Evolutionary conservation across 2,113 vertebrate genomes (phyloP).

Genomic region (Eudyptes chrysolophus): DNA sequence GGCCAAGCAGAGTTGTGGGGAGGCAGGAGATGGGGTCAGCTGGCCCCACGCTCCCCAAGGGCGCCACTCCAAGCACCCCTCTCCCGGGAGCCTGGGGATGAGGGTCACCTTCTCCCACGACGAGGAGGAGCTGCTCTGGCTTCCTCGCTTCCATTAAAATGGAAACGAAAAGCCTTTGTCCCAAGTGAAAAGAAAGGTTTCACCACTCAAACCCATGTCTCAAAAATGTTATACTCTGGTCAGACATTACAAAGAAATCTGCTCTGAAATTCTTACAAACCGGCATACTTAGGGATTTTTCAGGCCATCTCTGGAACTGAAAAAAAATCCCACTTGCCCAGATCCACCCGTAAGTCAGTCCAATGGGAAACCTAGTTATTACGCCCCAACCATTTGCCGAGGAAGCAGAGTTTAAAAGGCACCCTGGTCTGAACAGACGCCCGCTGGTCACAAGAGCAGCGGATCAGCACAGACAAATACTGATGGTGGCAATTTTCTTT

Average conservation of each 20-base stretch:
- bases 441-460: rapidly evolving
- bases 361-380: background rate
- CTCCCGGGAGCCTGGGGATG: background rate
- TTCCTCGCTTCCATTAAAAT: background rate
- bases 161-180: background rate
- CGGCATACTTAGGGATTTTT: background rate
- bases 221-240: background rate
- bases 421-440: background rate
- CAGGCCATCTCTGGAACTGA: background rate
- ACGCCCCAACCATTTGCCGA: rapidly evolving
- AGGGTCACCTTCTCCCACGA: rapidly evolving
- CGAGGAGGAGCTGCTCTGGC: background rate
- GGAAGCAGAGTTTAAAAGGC: background rate
- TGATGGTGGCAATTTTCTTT: background rate
- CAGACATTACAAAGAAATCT: background rate
- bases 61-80: rapidly evolving
- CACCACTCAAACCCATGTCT: background rate
- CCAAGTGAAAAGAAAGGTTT: background rate
- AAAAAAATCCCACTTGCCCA: background rate
- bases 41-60: rapidly evolving
- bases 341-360: background rate
- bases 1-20: rapidly evolving
- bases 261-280: background rate
- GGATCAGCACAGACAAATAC: background rate
- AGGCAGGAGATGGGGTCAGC: background rate